Evolutionary conservation across 1,140 invertebrate genomes (phyloP).

Genomic region (Papilio machaon): DNA sequence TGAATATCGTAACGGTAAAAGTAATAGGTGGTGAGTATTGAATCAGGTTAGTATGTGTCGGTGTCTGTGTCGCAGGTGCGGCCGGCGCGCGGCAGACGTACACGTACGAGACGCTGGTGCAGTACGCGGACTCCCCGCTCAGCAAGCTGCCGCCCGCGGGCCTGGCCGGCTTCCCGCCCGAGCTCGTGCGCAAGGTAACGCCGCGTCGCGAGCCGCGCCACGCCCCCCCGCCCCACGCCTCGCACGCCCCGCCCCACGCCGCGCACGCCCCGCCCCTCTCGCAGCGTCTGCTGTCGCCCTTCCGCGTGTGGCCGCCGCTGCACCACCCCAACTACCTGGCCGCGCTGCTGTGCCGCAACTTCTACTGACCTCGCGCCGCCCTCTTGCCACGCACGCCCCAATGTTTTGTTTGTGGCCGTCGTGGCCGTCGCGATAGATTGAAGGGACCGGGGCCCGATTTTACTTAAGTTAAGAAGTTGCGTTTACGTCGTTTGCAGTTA

Average conservation of each 20-base stretch:
- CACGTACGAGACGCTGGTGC: conserved; percentile 79
- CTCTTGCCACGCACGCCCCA: not conserved
- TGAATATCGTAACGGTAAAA: not conserved
- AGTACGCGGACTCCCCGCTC: conserved; percentile 79
- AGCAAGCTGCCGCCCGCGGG: conserved; percentile 77
- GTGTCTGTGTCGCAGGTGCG: conserved; percentile 46
- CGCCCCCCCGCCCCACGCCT: conserved; percentile 36
- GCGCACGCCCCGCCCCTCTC: conserved; percentile 40
- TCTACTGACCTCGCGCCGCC: conserved; percentile 55
- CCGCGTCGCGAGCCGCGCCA: conserved; percentile 45
- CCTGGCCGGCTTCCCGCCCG: conserved; percentile 71
- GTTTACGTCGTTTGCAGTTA: not conserved
- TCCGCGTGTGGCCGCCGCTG: conserved; percentile 62
- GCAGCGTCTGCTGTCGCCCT: conserved; percentile 41
- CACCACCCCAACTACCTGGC: conserved; percentile 74
- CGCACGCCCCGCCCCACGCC: conserved; percentile 41
- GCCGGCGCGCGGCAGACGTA: conserved; percentile 71
- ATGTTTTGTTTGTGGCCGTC: not conserved
- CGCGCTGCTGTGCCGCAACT: conserved; percentile 73
- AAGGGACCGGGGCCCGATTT: conserved; percentile 1
- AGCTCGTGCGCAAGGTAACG: conserved; percentile 80
- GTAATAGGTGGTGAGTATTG: not conserved
- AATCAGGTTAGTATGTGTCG: conserved; percentile 29
- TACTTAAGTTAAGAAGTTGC: not conserved
- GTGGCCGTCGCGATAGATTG: not conserved